Conservation (phyloP, 2,888 invertebrate species). For the Drosophila algonquin region DNA sequence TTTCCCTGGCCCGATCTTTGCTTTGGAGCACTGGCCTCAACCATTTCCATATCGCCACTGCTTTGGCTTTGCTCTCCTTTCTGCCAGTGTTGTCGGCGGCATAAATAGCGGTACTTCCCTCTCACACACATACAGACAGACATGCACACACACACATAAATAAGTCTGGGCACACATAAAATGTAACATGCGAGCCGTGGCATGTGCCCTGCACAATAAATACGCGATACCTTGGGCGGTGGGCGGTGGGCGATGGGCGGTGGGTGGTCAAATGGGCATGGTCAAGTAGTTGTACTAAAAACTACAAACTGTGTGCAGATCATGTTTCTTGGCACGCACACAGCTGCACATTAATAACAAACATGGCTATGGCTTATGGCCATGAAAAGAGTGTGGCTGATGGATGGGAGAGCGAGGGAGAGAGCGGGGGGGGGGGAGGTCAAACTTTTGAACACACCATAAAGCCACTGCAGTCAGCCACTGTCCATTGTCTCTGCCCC, state of each 20-base stretch:
- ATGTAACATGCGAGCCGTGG: conserved; percentile 60
- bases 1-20: too few species aligned
- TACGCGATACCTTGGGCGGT: conserved; percentile 48
- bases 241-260: not conserved
- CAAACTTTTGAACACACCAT: conserved; percentile 34
- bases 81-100: conserved; percentile 30
- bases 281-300: conserved; percentile 65
- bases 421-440: conserved; percentile 2
- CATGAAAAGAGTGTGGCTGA: conserved; percentile 42
- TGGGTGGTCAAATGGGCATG: conserved; percentile 58
- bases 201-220: conserved; percentile 75
- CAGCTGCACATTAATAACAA: conserved; percentile 60
- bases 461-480: conserved; percentile 36
- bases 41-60: too few species aligned
- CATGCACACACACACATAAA: conserved; percentile 23
- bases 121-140: conserved; percentile 4
- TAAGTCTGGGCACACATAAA: conserved; percentile 60
- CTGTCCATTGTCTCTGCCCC: not conserved
- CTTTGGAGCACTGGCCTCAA: too few species aligned
- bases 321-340: conserved; percentile 43
- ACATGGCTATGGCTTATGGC: conserved; percentile 53
- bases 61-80: not conserved
- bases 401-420: not conserved
- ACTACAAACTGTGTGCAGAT: conserved; percentile 37
- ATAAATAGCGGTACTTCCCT: conserved; percentile 58